These are phyloP conservation scores for Pantelozetes paolii DNA, from an alignment of 2,888 invertebrate species.

Conservation along the genomic window DNA sequence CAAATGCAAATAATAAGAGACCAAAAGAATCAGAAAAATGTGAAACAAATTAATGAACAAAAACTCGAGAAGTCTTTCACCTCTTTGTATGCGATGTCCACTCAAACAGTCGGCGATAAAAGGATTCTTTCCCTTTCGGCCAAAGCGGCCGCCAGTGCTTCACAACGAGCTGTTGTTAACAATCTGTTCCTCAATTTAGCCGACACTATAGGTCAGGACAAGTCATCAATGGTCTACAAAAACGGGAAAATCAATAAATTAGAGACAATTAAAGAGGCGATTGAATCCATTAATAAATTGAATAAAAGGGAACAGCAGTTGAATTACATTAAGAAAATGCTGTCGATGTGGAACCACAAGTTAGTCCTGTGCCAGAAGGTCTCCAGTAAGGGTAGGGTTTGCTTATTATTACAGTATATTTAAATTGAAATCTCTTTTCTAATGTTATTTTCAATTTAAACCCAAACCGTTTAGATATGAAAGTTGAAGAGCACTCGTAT, in stretches of 20 bases:
- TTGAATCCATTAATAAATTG: slow-evolving; percentile 33
- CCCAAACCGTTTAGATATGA: slow-evolving; percentile 32
- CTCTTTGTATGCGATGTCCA: slow-evolving; percentile 7
- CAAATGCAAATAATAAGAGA: background rate
- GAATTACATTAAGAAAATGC: slow-evolving; percentile 14
- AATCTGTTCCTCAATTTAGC: background rate
- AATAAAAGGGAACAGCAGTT: slow-evolving; percentile 32
- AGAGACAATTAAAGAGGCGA: slow-evolving; percentile 16
- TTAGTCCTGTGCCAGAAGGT: slow-evolving; percentile 12
- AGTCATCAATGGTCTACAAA: background rate
- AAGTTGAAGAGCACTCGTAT: slow-evolving; percentile 28
- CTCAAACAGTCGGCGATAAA: background rate
- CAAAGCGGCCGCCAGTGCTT: slow-evolving; percentile 7
- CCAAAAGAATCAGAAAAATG: slow-evolving; percentile 1
- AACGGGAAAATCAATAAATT: slow-evolving; percentile 6
- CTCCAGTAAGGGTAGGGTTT: background rate
- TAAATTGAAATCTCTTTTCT: background rate
- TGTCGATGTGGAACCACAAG: slow-evolving; percentile 38
- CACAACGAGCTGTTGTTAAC: background rate
- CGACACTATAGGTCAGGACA: background rate
- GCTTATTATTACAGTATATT: background rate
- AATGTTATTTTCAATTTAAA: no score
- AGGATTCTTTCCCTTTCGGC: background rate
- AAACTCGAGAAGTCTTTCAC: slow-evolving; percentile 5
- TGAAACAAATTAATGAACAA: background rate